Evolutionary conservation across 2,888 invertebrate species (phyloP), one percentile per base, ranked within the genome.

Genomic region (Tachystola acroxantha): DNA sequence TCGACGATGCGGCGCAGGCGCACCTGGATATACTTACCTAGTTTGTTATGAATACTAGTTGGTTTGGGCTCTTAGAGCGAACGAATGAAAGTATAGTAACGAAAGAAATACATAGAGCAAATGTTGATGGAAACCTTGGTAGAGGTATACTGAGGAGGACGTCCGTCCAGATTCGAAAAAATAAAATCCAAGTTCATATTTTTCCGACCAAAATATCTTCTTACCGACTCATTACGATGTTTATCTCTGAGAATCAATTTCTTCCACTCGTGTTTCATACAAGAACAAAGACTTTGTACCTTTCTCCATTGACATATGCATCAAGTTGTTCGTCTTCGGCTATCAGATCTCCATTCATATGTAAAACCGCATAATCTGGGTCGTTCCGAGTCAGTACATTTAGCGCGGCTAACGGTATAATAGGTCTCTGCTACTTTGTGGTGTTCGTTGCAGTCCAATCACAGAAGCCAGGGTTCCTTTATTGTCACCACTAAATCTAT

Each of bases 321-420:
- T 46, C 41, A 43, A 47, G 48, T 52, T 34, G 41, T 45, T 42
- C 42, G 48, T 46, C 45, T 45, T 35, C 38, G 41, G 41, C 46
- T 47, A 57, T 57, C 49, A 40, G 39, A 54, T 50, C 49, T 49
- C 53, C 57, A 76, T 76, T 75, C 70, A 72, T 65, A 77, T 72
- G 73, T 69, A 61, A 72, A 78, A 64, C 55, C 52, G 38, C 52
- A 51, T 46, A 41, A 77, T 69, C 63, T 68, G 50, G 76, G 75
- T 54, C 72, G 67, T 64, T 67, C 64, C 65, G 53, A 64, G 53
- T 54, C 52, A 50, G 56, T 62, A 58, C 59, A 77, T 79, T 72
- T 71, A 63, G 79, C 44, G 35, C 79, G 45, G 46, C 36, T 77
- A 82, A 75, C 82, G 77, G 80, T 57, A 42, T 47, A 48, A 32